These are phyloP conservation scores for Apodemus sylvaticus DNA, from an alignment of 2,113 vertebrate species.

Conservation along the genomic window DNA sequence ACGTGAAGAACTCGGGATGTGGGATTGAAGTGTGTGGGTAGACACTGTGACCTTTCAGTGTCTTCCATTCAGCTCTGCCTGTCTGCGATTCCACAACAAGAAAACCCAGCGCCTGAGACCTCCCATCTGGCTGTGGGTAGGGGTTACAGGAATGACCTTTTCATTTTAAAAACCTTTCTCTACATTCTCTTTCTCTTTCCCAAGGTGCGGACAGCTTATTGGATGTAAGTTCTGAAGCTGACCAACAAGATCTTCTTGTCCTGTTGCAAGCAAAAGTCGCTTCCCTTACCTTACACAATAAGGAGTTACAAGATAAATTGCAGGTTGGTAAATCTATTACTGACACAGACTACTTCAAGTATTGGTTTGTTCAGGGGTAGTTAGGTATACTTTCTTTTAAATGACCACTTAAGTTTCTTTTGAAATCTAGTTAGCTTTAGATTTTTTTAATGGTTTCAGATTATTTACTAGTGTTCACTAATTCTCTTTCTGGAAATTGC, in stretches of 20 bases:
- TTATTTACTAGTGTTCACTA: slow-evolving; percentile 14
- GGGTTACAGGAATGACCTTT: background rate
- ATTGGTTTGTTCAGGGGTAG: background rate
- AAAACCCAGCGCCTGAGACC: background rate
- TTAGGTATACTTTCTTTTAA: background rate
- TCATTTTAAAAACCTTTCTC: background rate
- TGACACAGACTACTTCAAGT: background rate
- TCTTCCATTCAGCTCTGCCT: background rate
- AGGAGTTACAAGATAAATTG: slow-evolving; percentile 92
- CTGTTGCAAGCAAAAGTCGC: slow-evolving; percentile 93
- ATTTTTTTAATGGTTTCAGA: background rate
- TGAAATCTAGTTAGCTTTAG: background rate
- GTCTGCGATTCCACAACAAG: no score
- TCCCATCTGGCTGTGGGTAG: background rate
- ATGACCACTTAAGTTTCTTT: slow-evolving; percentile 10
- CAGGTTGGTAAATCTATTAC: slow-evolving; percentile 86
- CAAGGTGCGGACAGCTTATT: slow-evolving; percentile 87
- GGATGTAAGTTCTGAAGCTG: slow-evolving; percentile 85
- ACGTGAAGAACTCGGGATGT: background rate
- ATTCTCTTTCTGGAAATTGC: background rate
- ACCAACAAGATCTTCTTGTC: slow-evolving; percentile 89
- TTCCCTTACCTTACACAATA: slow-evolving; percentile 94
- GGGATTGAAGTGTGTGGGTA: background rate
- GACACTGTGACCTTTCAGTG: background rate
- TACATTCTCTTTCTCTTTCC: slow-evolving; percentile 18